phyloP scores from a whole-genome alignment of 1,140 invertebrate genomes.

The Pogonomyrmex barbatus region DNA sequence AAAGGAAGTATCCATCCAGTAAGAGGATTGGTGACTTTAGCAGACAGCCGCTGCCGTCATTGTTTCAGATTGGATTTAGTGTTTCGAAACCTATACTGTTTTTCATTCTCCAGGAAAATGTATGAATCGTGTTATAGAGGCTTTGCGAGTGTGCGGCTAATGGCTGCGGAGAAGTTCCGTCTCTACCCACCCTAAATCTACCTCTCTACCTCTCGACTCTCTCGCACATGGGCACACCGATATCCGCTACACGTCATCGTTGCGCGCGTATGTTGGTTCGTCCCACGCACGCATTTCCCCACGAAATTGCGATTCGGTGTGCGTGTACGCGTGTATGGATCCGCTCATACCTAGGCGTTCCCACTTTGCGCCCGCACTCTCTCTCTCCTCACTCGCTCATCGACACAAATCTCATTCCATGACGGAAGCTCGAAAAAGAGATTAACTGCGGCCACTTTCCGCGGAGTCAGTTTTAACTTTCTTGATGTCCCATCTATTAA shows the following conservation, averaged over 20 bases:
- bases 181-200: constrained; percentile 83
- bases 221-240: constrained; percentile 70
- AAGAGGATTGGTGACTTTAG: constrained; percentile 61
- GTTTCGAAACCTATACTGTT: constrained; percentile 75
- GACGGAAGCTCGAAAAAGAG: constrained; percentile 81
- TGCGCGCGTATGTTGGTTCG: constrained; percentile 52
- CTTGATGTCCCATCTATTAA: constrained; percentile 82
- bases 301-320: neutral
- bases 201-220: constrained; percentile 68
- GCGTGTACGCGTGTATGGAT: neutral
- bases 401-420: constrained; percentile 84
- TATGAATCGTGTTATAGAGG: constrained; percentile 86
- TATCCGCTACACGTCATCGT: constrained; percentile 28
- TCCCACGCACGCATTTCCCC: constrained; percentile 14
- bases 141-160: constrained; percentile 84
- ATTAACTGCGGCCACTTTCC: constrained; percentile 83
- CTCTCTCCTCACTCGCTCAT: constrained; percentile 75
- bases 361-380: constrained; percentile 62
- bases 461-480: constrained; percentile 83
- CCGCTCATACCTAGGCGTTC: neutral
- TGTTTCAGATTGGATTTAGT: constrained; percentile 49
- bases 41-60: constrained; percentile 36
- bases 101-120: constrained; percentile 85
- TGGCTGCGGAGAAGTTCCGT: constrained; percentile 82
- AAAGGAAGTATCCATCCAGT: neutral